Evolutionary conservation across 2,888 invertebrate genomes (phyloP), one percentile per base, ranked within the genome.

Genomic region (Suillia variegata): DNA sequence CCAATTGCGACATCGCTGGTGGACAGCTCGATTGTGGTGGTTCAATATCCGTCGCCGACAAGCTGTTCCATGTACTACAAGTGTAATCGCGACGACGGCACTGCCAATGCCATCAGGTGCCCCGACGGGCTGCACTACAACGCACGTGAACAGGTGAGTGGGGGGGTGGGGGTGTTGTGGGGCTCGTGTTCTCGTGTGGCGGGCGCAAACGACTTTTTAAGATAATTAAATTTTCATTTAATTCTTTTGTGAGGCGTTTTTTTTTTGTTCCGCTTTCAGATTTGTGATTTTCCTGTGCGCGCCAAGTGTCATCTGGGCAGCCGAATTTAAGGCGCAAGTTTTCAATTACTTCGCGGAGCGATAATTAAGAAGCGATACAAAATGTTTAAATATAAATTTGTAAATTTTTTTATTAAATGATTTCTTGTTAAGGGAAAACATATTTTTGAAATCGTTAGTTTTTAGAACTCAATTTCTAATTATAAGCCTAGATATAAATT

Each of bases 1-100:
- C n/a, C n/a, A n/a, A n/a, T 26, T 13, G n/a, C n/a, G 12, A 47
- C 53, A 18, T 57, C 42, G 15, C 57, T 60, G 5, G 61, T 56
- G 20, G 55, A 33, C 8, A 38, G n/a, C 26, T 10, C 26, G 26
- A n/a, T n/a, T n/a, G n/a, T n/a, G n/a, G n/a, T n/a, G 5, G 64
- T 68, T 18, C 68, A 69, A n/a, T 58, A 62, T 2, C 63, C 68
- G 3, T 68, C 69, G 38, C 20, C 61, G 0, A 67, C 58, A 13
- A 68, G 61, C 55, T 68, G 67, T 47, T 58, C 62, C 17, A 63
- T 60, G 33, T 68, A 67, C 52, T 67, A 66, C 56, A 69, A 69
- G 31, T 70, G 69, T 34, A 63, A 68, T 62, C 65, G 67, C 1
- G n/a, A n/a, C n/a, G n/a, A n/a, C n/a, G 67, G 67, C 34, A 55